phyloP scores from a whole-genome alignment of 2,797 vertebrate genomes.

The Merluccius polli region DNA sequence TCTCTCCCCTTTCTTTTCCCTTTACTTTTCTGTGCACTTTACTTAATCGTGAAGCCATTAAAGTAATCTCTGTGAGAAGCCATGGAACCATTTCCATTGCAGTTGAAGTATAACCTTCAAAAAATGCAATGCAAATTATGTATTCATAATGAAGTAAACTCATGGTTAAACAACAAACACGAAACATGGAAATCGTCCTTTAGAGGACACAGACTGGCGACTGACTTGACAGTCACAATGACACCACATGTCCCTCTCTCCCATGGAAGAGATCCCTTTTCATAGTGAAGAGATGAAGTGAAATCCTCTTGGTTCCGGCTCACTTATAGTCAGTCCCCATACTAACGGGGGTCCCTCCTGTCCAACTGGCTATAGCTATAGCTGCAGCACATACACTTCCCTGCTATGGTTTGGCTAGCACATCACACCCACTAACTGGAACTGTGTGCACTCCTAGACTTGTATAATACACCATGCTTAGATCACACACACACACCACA shows the following conservation, averaged over 20 bases:
- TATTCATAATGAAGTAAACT: background rate
- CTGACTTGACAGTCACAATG: background rate
- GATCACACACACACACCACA: background rate
- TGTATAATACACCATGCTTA: background rate
- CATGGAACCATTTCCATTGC: background rate
- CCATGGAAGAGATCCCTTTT: constrained; percentile 48
- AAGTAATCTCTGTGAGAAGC: background rate
- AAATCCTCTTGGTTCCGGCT: constrained; percentile 46
- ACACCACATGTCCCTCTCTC: background rate
- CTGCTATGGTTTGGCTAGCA: background rate
- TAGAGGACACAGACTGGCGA: background rate
- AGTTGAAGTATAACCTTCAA: background rate
- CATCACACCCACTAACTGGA: background rate
- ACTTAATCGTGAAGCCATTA: background rate
- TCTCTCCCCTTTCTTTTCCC: background rate
- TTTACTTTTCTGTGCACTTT: background rate
- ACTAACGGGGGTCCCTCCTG: constrained; percentile 47
- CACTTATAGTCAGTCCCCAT: constrained; percentile 50
- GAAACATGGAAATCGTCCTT: background rate
- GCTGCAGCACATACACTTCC: background rate
- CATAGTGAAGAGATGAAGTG: constrained; percentile 48
- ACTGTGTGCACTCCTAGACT: background rate
- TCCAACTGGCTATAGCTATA: background rate
- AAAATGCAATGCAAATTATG: background rate
- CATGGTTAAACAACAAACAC: background rate